Evolutionary conservation across 1,140 invertebrate genomes (phyloP).

Genomic region (Lordiphosa clarofinis): DNA sequence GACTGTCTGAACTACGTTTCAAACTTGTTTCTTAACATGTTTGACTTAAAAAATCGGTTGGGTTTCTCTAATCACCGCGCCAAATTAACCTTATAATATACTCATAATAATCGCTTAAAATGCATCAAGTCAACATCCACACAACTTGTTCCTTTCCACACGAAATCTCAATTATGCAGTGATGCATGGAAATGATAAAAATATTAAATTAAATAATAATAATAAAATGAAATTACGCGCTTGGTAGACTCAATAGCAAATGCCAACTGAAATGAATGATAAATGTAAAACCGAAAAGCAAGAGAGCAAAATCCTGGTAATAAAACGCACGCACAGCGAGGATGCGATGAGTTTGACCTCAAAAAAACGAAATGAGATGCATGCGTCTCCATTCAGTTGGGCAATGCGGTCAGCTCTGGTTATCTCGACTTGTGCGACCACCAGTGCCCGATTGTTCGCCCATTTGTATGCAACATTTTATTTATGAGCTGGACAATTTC

Average conservation of each 20-base stretch:
- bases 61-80: no score
- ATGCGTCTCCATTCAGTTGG: slow-evolving; percentile 4
- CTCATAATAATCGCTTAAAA: no score
- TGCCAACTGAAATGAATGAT: slow-evolving; percentile 7
- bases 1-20: no score
- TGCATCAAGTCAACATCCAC: no score
- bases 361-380: slow-evolving; percentile 9
- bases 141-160: neutral
- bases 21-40: no score
- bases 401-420: slow-evolving; percentile 32
- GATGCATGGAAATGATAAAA: slow-evolving; percentile 27
- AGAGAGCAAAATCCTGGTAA: slow-evolving; percentile 11
- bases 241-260: slow-evolving; percentile 20
- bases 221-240: slow-evolving; percentile 29
- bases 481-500: slow-evolving; percentile 45
- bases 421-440: slow-evolving; percentile 19
- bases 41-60: no score
- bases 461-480: slow-evolving; percentile 39
- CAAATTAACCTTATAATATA: no score
- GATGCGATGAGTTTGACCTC: slow-evolving; percentile 26
- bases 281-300: neutral
- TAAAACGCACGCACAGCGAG: slow-evolving; percentile 13
- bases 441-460: slow-evolving; percentile 10
- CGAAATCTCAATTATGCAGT: slow-evolving; percentile 14
- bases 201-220: slow-evolving; percentile 18